Conservation (phyloP, 2,797 vertebrate species). For the Pagetopsis macropterus region DNA sequence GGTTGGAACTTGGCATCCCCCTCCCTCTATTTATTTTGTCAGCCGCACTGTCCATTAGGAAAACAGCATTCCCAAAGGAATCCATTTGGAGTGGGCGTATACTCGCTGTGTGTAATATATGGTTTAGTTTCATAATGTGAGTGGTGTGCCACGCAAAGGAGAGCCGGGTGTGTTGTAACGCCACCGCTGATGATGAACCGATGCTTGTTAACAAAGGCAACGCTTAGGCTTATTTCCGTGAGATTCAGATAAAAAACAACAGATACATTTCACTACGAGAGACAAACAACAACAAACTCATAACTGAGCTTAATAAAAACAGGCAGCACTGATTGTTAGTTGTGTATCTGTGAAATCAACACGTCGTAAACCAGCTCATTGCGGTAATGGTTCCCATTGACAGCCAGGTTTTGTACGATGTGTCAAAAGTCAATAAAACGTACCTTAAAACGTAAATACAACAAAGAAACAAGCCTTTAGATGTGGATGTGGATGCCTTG, state of each 20-base stretch:
- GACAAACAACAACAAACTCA: slow-evolving; percentile 31
- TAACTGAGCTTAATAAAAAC: background rate
- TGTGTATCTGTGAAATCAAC: background rate
- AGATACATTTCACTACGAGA: slow-evolving; percentile 27
- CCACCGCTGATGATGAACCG: slow-evolving; percentile 45
- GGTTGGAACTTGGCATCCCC: slow-evolving; percentile 56
- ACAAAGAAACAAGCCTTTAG: background rate
- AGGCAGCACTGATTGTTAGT: background rate
- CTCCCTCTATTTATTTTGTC: background rate
- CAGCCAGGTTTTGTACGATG: background rate
- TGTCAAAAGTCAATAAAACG: background rate
- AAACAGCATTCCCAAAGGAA: slow-evolving; percentile 53
- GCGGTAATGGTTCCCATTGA: background rate
- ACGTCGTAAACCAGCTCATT: background rate
- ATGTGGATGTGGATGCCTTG: background rate
- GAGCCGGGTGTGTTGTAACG: slow-evolving; percentile 40
- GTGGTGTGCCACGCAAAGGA: slow-evolving; percentile 41
- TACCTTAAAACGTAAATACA: background rate
- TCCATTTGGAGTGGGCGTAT: slow-evolving; percentile 50
- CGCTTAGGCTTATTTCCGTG: slow-evolving; percentile 34
- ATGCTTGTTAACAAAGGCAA: slow-evolving; percentile 39
- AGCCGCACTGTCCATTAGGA: slow-evolving; percentile 38
- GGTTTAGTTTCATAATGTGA: slow-evolving; percentile 62
- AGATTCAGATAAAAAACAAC: slow-evolving; percentile 55
- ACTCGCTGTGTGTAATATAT: slow-evolving; percentile 47